Base-by-base conservation (phyloP, 2,113 vertebrate genomes). In the Hypanus sabinus region DNA sequence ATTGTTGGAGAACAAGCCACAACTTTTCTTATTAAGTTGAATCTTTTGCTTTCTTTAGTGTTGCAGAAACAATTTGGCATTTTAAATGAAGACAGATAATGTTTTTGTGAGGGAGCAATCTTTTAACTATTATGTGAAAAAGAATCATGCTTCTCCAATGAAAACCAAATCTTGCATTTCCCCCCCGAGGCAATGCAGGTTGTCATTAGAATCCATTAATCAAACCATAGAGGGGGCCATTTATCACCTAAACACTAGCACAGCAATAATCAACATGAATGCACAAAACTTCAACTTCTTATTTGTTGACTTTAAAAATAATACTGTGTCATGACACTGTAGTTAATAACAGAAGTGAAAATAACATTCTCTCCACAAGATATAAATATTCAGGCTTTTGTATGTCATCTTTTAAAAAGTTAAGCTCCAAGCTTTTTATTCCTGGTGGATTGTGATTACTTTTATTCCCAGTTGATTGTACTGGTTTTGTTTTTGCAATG, bases 1-100 rank as follows among this genome's bases (percentile, higher is more conserved):
- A 88, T 11, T 62, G 33, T 30, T 65, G 14, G 20, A 90, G 85
- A 90, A 33, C 57, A 65, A 65, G 30, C n/a, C 85, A 22, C 16
- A 90, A 65, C 85, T 90, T 90, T 65, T 90, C 62, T 33, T 90
- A n/a, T 90, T 33, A 87, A 36, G 85, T 90, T n/a, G 85, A 90
- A 90, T 90, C 65, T 93, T 27, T 22, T 73, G 91, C 11, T 93
- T 46, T 92, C 70, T 22, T 93, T 18, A 5, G 65, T 93, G 36
- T 73, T 30, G 27, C 70, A 93, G 91, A 75, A 93, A 93, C 62
- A n/a, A 75, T 93, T 71, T 71, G 70, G 24, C 36, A 71, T 46
- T 92, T 71, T 70, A 92, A 92, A 93, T 93, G 91, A 93, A 93
- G 91, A 73, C 91, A 22, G 65, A 93, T 93, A 73, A 93, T 73